Evolutionary conservation across 2,797 vertebrate genomes (phyloP).

Genomic region (Catharus ustulatus): DNA sequence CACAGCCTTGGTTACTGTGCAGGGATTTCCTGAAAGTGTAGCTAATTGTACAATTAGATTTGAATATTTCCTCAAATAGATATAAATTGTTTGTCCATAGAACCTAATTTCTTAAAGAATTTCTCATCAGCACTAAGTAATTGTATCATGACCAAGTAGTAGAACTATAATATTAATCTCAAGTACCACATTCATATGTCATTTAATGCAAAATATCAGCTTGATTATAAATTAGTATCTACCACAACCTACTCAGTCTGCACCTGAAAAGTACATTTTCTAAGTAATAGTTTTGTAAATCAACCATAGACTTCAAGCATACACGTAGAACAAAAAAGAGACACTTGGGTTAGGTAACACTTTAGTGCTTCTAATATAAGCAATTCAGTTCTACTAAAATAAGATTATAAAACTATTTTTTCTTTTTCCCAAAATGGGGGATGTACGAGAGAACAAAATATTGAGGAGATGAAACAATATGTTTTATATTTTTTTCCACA

Average conservation of each 20-base stretch:
- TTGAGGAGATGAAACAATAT: neutral
- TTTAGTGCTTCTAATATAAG: neutral
- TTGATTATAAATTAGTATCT: neutral
- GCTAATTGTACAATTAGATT: neutral
- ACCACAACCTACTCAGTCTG: neutral
- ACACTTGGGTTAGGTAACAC: neutral
- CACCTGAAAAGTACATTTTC: neutral
- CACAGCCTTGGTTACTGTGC: neutral
- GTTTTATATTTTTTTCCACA: neutral
- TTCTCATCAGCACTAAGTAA: neutral
- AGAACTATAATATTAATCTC: neutral
- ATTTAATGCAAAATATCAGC: neutral
- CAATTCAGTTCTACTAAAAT: neutral
- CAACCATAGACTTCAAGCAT: neutral
- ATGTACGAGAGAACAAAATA: neutral
- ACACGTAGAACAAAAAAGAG: neutral
- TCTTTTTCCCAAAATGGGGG: neutral
- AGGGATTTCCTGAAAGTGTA: neutral
- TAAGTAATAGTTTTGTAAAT: neutral
- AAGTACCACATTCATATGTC: neutral
- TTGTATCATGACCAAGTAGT: neutral
- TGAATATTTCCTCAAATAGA: neutral
- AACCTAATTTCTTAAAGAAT: neutral
- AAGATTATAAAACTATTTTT: neutral
- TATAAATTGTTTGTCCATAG: neutral